phyloP scores from a whole-genome alignment of 2,888 invertebrate species.

The Apamea monoglypha region DNA sequence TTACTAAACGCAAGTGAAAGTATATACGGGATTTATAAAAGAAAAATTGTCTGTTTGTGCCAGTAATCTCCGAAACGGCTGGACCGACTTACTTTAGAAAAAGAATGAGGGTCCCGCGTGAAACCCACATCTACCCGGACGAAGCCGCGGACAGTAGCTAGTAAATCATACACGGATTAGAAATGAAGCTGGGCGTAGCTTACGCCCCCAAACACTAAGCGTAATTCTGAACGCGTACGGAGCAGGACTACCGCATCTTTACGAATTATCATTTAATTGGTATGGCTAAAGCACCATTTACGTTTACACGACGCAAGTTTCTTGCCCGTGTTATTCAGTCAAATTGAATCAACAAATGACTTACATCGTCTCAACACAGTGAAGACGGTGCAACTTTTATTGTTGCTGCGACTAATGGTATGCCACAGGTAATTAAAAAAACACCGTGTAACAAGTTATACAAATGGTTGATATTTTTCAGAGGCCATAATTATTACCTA shows the following conservation, averaged over 20 bases:
- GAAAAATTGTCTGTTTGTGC: too few species aligned
- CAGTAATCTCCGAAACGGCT: neutral
- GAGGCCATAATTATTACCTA: neutral
- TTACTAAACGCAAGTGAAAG: too few species aligned
- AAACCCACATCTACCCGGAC: neutral
- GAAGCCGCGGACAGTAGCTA: neutral
- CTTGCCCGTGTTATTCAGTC: neutral
- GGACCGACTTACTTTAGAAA: neutral
- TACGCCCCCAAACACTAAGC: neutral
- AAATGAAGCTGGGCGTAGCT: neutral
- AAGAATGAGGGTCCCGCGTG: neutral
- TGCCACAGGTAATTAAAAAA: neutral
- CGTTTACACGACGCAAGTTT: neutral
- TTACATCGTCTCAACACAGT: neutral
- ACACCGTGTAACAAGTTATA: neutral
- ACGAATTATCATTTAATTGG: neutral
- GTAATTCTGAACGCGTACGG: neutral
- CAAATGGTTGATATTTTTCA: neutral
- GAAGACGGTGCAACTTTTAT: neutral
- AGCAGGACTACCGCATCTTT: neutral
- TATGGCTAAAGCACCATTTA: neutral
- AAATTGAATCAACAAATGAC: neutral
- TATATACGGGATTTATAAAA: too few species aligned
- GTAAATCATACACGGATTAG: neutral
- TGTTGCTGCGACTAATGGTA: neutral